Conservation (phyloP, 2,888 invertebrate species). For the Chaetogeoica ovagalla region DNA sequence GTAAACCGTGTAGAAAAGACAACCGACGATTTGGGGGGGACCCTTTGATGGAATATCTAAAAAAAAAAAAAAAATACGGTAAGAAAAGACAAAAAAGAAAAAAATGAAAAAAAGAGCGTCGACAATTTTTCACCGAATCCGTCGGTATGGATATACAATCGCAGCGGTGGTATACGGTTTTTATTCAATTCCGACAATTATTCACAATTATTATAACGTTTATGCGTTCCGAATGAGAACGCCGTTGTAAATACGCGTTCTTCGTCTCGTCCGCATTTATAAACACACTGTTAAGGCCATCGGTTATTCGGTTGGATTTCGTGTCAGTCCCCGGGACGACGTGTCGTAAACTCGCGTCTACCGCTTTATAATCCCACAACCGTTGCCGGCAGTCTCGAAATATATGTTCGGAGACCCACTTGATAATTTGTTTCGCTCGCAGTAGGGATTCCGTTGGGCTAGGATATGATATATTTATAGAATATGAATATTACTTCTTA, state of each 20-base stretch:
- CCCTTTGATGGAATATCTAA: too few relatives aligned
- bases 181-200: neutral
- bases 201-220: neutral
- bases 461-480: neutral
- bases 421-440: constrained; percentile 49
- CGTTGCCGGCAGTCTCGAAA: constrained; percentile 1
- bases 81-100: too few relatives aligned
- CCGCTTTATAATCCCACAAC: constrained; percentile 12
- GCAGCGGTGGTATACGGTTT: too few relatives aligned
- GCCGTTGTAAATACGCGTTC: neutral
- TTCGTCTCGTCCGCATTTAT: constrained; percentile 5
- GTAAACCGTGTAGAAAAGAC: too few relatives aligned
- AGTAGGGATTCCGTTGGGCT: constrained; percentile 25
- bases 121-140: too few relatives aligned
- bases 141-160: too few relatives aligned
- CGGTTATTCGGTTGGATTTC: constrained; percentile 22
- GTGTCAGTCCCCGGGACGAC: constrained; percentile 17
- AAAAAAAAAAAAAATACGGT: too few relatives aligned
- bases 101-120: too few relatives aligned
- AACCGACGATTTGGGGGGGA: too few relatives aligned
- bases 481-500: constrained; percentile 27
- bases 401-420: constrained; percentile 12
- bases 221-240: neutral
- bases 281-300: constrained; percentile 1
- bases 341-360: constrained; percentile 29